Percentiles rank a stretch among this genome's conserved stretches.
Conservation (phyloP, 2,113 vertebrate species). For the Sinocyclocheilus anshuiensis region DNA sequence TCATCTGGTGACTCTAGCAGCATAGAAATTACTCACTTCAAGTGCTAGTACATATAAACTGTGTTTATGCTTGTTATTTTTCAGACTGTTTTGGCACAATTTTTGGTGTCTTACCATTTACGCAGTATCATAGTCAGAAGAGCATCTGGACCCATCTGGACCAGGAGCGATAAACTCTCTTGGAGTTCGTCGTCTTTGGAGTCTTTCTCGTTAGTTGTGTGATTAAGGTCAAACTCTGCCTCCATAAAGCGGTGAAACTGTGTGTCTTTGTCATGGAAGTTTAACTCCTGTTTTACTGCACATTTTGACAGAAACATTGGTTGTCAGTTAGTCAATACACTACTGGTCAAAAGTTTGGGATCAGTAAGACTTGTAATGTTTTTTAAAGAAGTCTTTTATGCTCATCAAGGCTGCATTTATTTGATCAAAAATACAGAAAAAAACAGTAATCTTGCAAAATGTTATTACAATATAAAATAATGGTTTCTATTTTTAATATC, state of each 20-base stretch:
- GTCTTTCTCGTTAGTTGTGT: conserved; percentile 66
- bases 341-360: no score
- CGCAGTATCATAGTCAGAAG: conserved; percentile 91
- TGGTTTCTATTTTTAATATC: no score
- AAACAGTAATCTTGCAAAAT: no score
- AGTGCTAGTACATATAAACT: neutral
- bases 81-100: neutral
- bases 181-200: conserved; percentile 83
- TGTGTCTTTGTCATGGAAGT: conserved; percentile 90
- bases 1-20: neutral
- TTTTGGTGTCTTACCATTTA: conserved; percentile 81
- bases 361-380: no score
- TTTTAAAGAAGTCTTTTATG: no score
- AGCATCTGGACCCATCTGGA: conserved; percentile 88
- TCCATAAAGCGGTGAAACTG: conserved; percentile 92
- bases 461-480: no score
- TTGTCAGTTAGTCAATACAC: neutral
- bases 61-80: neutral
- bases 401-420: no score
- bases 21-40: neutral
- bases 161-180: conserved; percentile 83
- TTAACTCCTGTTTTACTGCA: conserved; percentile 88
- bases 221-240: conserved; percentile 71
- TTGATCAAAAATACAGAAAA: no score
- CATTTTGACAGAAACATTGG: conserved; percentile 21